Evolutionary conservation across 1,140 invertebrate species (phyloP).

Genomic region (Lycorma delicatula): DNA sequence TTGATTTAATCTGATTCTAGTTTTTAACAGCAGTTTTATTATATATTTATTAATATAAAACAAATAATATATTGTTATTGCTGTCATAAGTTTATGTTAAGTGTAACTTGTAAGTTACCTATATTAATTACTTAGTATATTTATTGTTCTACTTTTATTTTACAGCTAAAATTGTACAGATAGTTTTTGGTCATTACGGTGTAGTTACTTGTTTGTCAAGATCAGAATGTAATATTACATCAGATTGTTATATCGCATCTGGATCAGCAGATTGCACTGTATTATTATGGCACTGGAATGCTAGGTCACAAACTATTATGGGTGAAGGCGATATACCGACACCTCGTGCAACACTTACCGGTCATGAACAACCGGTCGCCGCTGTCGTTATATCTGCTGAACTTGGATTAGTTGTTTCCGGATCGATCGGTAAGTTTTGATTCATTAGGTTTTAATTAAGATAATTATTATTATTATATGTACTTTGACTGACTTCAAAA

Average conservation of each 20-base stretch:
- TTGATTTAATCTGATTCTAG: no score
- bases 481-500: no score
- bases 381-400: slow-evolving; percentile 95
- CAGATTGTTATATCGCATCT: slow-evolving; percentile 97
- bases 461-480: no score
- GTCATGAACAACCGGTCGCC: slow-evolving; percentile 91
- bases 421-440: slow-evolving; percentile 70
- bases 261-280: slow-evolving; percentile 97
- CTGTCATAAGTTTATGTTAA: no score
- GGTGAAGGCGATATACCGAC: slow-evolving; percentile 92
- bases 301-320: slow-evolving; percentile 88
- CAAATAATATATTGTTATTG: no score
- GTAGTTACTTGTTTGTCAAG: slow-evolving; percentile 94
- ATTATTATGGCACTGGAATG: slow-evolving; percentile 97
- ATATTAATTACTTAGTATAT: no score
- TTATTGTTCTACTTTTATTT: no score
- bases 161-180: slow-evolving; percentile 93
- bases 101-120: no score
- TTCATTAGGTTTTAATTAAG: no score
- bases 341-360: slow-evolving; percentile 90
- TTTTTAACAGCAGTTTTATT: no score
- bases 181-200: slow-evolving; percentile 97
- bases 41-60: no score
- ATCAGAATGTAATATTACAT: slow-evolving; percentile 96
- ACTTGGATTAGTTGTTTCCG: slow-evolving; percentile 93